A percentile compares a stretch with the other conserved stretches of the same genome.
Conservation (phyloP, 2,888 invertebrate species). For the Trisateles emortualis region DNA sequence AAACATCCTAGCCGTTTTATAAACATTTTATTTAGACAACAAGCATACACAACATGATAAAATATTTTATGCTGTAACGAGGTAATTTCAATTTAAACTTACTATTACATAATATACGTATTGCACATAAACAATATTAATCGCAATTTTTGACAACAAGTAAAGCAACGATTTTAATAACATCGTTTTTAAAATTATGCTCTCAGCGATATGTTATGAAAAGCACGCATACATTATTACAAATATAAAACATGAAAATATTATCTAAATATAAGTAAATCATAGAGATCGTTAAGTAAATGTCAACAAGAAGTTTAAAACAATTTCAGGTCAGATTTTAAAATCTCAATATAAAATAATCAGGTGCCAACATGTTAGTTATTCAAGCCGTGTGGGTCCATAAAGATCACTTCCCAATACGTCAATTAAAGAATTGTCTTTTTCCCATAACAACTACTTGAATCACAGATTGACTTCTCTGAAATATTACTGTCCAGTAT, state of each 20-base stretch:
- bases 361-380: too few species aligned
- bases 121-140: constrained; percentile 10
- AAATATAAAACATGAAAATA: background rate
- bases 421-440: too few species aligned
- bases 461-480: too few species aligned
- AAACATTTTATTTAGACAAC: constrained; percentile 49
- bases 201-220: background rate
- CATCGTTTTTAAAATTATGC: background rate
- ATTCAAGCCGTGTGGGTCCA: too few species aligned
- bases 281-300: background rate
- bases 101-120: constrained; percentile 20
- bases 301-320: too few species aligned
- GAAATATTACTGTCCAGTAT: too few species aligned
- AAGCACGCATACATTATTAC: too few species aligned
- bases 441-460: too few species aligned
- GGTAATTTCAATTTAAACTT: constrained; percentile 33
- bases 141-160: constrained; percentile 4
- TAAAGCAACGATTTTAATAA: constrained; percentile 1
- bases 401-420: too few species aligned
- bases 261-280: background rate
- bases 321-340: too few species aligned
- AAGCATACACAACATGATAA: constrained; percentile 53
- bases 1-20: constrained; percentile 2
- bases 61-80: constrained; percentile 46
- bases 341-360: too few species aligned